phyloP scores from a whole-genome alignment of 2,113 vertebrate genomes.

The Dascyllus trimaculatus region DNA sequence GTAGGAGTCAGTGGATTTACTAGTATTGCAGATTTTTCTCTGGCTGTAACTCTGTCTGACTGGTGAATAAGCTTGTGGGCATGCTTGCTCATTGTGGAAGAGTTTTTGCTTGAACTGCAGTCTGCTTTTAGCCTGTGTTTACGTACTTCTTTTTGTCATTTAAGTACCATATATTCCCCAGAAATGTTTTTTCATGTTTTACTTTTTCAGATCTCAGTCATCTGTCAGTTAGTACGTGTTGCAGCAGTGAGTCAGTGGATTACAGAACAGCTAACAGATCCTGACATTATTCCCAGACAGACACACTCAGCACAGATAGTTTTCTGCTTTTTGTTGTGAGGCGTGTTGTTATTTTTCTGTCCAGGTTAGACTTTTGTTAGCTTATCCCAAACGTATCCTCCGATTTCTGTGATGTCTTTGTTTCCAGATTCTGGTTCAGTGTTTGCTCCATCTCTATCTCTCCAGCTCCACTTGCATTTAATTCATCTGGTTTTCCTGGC shows the following conservation, averaged over 20 bases:
- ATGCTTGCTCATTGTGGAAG: conserved; percentile 18
- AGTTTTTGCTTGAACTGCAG: not conserved
- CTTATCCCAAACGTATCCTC: not conserved
- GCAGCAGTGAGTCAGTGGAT: conserved; percentile 15
- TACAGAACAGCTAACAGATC: conserved; percentile 7
- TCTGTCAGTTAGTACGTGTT: conserved; percentile 29
- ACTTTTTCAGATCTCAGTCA: conserved; percentile 25
- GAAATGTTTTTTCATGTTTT: conserved; percentile 1
- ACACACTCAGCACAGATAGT: not conserved
- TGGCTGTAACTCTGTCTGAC: conserved; percentile 29
- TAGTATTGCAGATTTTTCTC: conserved; percentile 4
- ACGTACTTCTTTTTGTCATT: not conserved
- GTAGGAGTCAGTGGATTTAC: conserved; percentile 30
- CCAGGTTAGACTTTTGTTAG: conserved; percentile 1
- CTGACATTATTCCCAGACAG: not conserved
- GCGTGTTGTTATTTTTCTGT: not conserved
- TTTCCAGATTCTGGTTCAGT: conserved; percentile 32
- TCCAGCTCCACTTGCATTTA: conserved; percentile 46
- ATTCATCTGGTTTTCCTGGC: conserved; percentile 75
- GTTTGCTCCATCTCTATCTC: conserved; percentile 34
- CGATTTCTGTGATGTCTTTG: conserved; percentile 2
- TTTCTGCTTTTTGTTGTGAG: conserved; percentile 6
- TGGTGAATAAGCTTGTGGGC: conserved; percentile 6
- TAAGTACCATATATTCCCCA: not conserved
- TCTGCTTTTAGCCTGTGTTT: not conserved